Evolutionary conservation across 2,888 invertebrate species (phyloP).

Genomic region (Choristoneura rosaceana): DNA sequence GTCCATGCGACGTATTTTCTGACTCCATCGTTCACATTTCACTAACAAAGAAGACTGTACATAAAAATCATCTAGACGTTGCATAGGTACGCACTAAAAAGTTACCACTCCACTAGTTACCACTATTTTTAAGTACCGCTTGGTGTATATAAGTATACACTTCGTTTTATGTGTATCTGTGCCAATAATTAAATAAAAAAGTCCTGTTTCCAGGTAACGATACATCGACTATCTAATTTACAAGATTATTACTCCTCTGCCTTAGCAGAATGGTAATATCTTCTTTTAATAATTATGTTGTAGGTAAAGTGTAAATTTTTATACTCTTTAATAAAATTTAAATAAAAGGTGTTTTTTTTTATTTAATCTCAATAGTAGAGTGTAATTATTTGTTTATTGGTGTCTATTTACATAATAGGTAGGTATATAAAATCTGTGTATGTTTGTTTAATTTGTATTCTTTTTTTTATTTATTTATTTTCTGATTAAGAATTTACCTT

Average conservation of each 20-base stretch:
- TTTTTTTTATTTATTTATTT: neutral
- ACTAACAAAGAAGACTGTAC: constrained; percentile 70
- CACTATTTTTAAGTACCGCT: constrained; percentile 55
- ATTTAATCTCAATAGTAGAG: constrained; percentile 52
- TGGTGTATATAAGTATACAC: constrained; percentile 52
- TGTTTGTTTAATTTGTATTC: neutral
- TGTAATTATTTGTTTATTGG: neutral
- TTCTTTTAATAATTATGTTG: constrained; percentile 61
- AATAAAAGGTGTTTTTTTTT: constrained; percentile 59
- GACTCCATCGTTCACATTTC: constrained; percentile 46
- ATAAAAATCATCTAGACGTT: constrained; percentile 55
- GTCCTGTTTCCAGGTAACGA: constrained; percentile 46
- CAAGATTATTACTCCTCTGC: constrained; percentile 47
- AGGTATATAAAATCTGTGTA: neutral
- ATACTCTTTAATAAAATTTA: constrained; percentile 80
- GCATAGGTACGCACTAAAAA: constrained; percentile 57
- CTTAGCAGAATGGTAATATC: constrained; percentile 57
- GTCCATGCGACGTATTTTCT: neutral
- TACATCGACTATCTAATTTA: constrained; percentile 43
- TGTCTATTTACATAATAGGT: neutral
- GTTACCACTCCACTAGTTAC: constrained; percentile 68
- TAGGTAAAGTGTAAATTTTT: constrained; percentile 78
- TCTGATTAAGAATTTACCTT: neutral
- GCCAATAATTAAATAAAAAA: constrained; percentile 54
- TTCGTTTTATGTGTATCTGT: constrained; percentile 50